A percentile compares a stretch with the other conserved stretches of the same genome.
These are phyloP conservation scores for Macropis europaea DNA, from an alignment of 2,888 invertebrate genomes.

Conservation along the genomic window DNA sequence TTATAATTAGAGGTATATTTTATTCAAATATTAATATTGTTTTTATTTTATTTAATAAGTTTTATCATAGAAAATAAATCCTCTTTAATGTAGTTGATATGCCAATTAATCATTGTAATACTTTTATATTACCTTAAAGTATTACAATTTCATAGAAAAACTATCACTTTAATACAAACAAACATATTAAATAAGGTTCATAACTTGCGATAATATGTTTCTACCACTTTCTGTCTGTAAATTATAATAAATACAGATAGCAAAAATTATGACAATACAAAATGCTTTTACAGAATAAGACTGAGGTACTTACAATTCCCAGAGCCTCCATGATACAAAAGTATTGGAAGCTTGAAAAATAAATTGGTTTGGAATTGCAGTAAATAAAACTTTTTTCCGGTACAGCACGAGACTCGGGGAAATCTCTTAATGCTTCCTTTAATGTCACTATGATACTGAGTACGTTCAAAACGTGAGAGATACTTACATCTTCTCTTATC, in stretches of 20 bases:
- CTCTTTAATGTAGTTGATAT: neutral
- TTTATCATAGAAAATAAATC: conserved; percentile 3
- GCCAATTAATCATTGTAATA: neutral
- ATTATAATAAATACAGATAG: neutral
- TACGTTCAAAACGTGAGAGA: conserved; percentile 53
- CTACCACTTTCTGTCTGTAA: neutral
- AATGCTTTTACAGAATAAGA: neutral
- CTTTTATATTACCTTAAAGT: conserved; percentile 1
- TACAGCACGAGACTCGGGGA: conserved; percentile 2
- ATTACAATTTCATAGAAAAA: conserved; percentile 11
- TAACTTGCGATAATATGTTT: neutral
- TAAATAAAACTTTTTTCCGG: neutral
- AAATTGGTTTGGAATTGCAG: conserved; percentile 12
- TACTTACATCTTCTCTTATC: conserved; percentile 78
- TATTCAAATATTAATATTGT: conserved; percentile 30
- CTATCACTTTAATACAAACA: neutral
- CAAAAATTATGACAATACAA: neutral
- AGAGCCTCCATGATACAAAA: conserved; percentile 70
- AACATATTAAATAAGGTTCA: conserved; percentile 2
- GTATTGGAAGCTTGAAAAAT: conserved; percentile 20
- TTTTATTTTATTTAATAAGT: conserved; percentile 14
- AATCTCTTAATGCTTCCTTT: conserved; percentile 35
- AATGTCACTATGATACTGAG: conserved; percentile 63
- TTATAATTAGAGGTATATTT: conserved; percentile 41
- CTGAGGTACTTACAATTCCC: conserved; percentile 70